Evolutionary conservation across 2,113 vertebrate genomes (phyloP).

Genomic region (Rattus rattus): DNA sequence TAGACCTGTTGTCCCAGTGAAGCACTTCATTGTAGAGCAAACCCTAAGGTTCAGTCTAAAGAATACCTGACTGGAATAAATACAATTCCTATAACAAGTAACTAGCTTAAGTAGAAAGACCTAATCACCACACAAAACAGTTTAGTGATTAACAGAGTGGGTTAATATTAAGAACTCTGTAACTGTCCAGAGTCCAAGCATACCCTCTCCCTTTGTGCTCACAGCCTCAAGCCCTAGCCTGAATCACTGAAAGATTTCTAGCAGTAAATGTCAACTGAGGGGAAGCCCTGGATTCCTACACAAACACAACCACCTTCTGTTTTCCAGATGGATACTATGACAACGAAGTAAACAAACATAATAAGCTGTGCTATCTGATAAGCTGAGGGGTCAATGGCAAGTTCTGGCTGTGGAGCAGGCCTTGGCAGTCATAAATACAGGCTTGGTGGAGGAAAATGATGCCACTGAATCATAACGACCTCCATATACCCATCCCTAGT

Average conservation of each 20-base stretch:
- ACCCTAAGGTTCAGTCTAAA: background rate
- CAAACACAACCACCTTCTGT: conserved; percentile 61
- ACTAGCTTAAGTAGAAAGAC: background rate
- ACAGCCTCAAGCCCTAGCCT: background rate
- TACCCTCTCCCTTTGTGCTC: background rate
- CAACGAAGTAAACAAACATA: conserved; percentile 71
- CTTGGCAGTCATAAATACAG: conserved; percentile 1
- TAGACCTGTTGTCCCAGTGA: background rate
- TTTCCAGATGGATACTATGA: conserved; percentile 63
- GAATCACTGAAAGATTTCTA: conserved; percentile 43
- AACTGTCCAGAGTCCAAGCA: conserved; percentile 59
- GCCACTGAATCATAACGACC: conserved; percentile 8
- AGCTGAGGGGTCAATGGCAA: conserved; percentile 12
- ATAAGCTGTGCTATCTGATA: conserved; percentile 12
- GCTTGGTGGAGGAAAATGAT: background rate
- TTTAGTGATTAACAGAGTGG: conserved; percentile 59
- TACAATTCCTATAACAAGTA: conserved; percentile 6
- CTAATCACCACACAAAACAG: conserved; percentile 37
- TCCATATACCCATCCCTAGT: background rate
- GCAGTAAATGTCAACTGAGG: conserved; percentile 27
- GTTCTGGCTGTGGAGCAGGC: background rate
- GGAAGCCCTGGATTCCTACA: conserved; percentile 1
- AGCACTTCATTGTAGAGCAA: background rate
- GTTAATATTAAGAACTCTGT: conserved; percentile 44
- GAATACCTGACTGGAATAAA: background rate